Conservation (phyloP, 92 coral and sea anemone genomes). For the Plumapathes pennacea region DNA sequence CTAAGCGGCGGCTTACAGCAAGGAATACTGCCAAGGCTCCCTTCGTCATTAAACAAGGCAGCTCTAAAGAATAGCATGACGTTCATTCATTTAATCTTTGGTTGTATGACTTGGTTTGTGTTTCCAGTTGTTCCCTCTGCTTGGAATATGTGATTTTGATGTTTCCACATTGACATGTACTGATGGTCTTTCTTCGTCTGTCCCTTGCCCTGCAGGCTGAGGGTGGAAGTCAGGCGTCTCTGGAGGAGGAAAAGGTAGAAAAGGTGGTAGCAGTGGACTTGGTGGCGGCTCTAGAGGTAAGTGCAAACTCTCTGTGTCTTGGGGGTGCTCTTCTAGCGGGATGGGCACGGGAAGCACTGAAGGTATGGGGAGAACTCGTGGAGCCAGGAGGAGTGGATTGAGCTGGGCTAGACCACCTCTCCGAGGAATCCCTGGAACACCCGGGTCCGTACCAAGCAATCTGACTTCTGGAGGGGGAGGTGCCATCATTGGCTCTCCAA, state of each 20-base stretch:
- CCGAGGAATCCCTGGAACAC: background rate
- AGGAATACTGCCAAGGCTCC: no score
- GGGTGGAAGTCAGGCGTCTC: constrained; percentile 16
- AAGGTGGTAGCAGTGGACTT: constrained; percentile 10
- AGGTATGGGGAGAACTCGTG: constrained; percentile 31
- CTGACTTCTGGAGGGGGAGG: constrained; percentile 14
- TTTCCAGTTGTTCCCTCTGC: background rate
- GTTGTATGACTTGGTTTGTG: no score
- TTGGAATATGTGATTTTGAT: constrained; percentile 88
- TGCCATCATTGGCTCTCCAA: constrained; percentile 1
- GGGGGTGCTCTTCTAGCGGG: no score
- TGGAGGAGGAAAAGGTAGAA: constrained; percentile 13
- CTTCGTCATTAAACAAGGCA: no score
- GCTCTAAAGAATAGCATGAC: no score
- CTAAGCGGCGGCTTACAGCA: no score
- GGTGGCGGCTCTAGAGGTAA: constrained; percentile 20
- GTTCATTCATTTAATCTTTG: no score
- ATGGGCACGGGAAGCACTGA: constrained; percentile 29
- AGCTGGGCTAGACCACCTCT: constrained; percentile 3
- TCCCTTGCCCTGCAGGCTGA: constrained; percentile 25
- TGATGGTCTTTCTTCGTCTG: constrained; percentile 82
- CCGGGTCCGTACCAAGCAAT: background rate
- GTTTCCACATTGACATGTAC: constrained; percentile 93
- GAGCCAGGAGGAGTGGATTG: constrained; percentile 16
- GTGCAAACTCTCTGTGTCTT: background rate